Evolutionary conservation across 2,888 invertebrate genomes (phyloP), one percentile per base, ranked within the genome.

Genomic region (Anorthoa munda): DNA sequence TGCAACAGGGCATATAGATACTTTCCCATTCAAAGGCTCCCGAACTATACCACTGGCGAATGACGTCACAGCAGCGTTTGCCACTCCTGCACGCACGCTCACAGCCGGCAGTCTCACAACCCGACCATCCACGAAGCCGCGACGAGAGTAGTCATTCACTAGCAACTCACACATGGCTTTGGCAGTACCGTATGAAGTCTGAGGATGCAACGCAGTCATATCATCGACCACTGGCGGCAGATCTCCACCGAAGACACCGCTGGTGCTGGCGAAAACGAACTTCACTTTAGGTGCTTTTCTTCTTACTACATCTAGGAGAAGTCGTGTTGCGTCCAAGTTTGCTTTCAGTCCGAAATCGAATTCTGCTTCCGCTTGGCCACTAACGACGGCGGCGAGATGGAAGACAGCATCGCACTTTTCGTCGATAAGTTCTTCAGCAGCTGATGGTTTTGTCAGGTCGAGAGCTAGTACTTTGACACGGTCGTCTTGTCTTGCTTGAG

Each of bases 31-130:
- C 67, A 96, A 85, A 21, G 95, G 94, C 76, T 95, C 95, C 31
- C 96, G 91, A 53, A 96, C 88, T n/a, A 95, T 87, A 2, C 93
- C 94, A 84, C 95, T 95, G 4, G 93, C 96, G 74, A 93, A 96
- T 58, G 95, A 95, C n/a, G 96, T 94, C 55, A 95, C 92, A 0
- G 96, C 96, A 23, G 90, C 86, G 80, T 96, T 96, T 17, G 95
- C 87, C 2, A 85, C 87, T 3, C 95, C 95, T 0, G 91, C 91
- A n/a, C 96, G 90, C 17, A 96, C 94, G 69, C 92, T 93, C 58
- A 96, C 94, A 2, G 95, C 94, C 13, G 96, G 95, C 74, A 95
- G 84, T 9, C 96, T 92, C 63, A 95, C 89, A 17, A 90, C 87
- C 11, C 93, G 88, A 4, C 92, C 93, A 77, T 95, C 94, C 2